These are phyloP conservation scores for Xenopus borealis DNA, from an alignment of 2,113 vertebrate species.

Conservation along the genomic window DNA sequence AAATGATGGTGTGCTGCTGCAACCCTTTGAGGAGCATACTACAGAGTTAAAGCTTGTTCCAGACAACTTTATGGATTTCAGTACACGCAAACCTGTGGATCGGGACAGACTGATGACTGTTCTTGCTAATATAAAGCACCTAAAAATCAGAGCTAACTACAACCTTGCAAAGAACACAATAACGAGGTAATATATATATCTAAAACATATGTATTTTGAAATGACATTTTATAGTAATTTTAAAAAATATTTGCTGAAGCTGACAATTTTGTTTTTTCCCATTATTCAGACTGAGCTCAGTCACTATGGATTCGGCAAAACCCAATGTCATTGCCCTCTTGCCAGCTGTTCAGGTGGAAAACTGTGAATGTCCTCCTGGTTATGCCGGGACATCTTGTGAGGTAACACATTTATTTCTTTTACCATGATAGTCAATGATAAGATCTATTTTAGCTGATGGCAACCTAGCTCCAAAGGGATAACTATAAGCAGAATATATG, in stretches of 20 bases:
- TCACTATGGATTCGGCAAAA: slow-evolving; percentile 76
- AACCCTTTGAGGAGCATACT: slow-evolving; percentile 68
- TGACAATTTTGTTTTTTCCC: slow-evolving; percentile 11
- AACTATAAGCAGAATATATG: too few relatives aligned
- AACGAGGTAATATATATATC: slow-evolving; percentile 64
- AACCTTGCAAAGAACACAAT: slow-evolving; percentile 67
- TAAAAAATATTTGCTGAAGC: neutral
- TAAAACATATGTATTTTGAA: neutral
- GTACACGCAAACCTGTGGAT: slow-evolving; percentile 62
- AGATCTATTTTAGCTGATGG: neutral
- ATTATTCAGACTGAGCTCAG: slow-evolving; percentile 69
- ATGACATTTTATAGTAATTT: neutral
- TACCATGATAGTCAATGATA: neutral
- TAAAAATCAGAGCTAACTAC: slow-evolving; percentile 75
- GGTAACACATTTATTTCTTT: slow-evolving; percentile 61
- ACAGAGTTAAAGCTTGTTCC: slow-evolving; percentile 66
- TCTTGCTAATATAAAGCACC: slow-evolving; percentile 72
- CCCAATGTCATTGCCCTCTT: slow-evolving; percentile 60
- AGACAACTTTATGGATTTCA: slow-evolving; percentile 66
- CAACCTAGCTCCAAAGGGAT: too few relatives aligned
- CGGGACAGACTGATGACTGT: slow-evolving; percentile 79
- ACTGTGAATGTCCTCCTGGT: slow-evolving; percentile 88
- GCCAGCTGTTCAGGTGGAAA: slow-evolving; percentile 73
- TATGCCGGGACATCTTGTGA: slow-evolving; percentile 90
- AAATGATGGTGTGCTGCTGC: slow-evolving; percentile 65